Percentiles rank a stretch among this genome's conserved stretches.
These are phyloP conservation scores for Amazona ochrocephala DNA, from an alignment of 2,797 vertebrate genomes.

Conservation along the genomic window DNA sequence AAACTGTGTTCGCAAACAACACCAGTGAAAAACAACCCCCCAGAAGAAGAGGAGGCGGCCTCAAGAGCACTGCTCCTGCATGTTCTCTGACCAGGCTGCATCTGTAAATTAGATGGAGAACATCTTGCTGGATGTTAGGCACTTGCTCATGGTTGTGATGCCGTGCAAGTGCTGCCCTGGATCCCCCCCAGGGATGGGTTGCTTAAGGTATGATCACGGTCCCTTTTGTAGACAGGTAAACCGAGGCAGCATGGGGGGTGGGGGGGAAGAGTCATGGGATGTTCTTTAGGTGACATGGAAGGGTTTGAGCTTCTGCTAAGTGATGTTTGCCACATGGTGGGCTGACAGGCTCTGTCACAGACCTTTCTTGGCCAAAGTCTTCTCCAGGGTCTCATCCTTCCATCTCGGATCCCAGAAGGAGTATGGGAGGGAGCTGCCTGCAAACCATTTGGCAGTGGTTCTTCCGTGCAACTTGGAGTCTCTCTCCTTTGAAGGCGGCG, in stretches of 20 bases:
- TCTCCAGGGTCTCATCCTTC: neutral
- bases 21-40: constrained; percentile 59
- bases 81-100: neutral
- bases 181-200: rapidly evolving
- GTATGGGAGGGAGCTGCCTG: constrained; percentile 44
- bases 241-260: neutral
- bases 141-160: rapidly evolving
- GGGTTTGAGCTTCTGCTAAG: neutral
- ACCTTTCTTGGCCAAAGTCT: neutral
- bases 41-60: constrained; percentile 1
- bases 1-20: constrained; percentile 76
- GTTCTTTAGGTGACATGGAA: neutral
- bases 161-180: neutral
- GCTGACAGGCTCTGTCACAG: neutral
- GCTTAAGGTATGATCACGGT: neutral
- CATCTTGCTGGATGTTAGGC: rapidly evolving
- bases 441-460: constrained; percentile 59
- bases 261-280: neutral
- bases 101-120: neutral
- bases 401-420: constrained; percentile 18
- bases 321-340: neutral
- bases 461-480: constrained; percentile 42
- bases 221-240: neutral
- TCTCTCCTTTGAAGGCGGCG: constrained; percentile 65
- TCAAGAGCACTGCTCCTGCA: neutral